Conservation (phyloP, 2,113 vertebrate genomes). For the Rhodinocichla rosea region DNA sequence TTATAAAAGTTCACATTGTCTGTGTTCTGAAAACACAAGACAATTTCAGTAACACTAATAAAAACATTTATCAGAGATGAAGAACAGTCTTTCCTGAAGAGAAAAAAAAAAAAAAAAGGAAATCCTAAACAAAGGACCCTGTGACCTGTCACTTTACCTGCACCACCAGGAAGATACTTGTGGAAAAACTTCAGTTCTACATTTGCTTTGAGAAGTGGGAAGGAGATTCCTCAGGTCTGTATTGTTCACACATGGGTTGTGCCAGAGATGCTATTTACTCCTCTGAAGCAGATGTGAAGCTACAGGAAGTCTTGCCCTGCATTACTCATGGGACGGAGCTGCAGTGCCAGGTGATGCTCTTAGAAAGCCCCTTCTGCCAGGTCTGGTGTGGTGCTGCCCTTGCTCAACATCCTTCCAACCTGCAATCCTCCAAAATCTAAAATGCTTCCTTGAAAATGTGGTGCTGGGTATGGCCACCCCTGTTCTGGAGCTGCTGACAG, state of each 20-base stretch:
- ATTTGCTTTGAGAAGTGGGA: background rate
- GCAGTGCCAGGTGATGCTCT: background rate
- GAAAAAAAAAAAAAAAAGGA: background rate
- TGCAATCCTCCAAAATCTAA: background rate
- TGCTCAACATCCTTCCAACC: background rate
- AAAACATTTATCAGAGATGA: background rate
- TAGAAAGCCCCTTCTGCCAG: background rate
- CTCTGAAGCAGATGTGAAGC: background rate
- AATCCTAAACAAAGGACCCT: background rate
- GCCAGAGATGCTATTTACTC: background rate
- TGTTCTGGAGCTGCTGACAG: background rate
- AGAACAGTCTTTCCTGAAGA: background rate
- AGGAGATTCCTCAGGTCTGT: background rate
- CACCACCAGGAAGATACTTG: background rate
- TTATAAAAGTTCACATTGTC: constrained; percentile 98
- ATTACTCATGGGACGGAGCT: background rate
- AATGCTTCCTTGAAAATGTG: background rate
- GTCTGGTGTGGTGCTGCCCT: background rate
- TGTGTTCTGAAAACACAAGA: constrained; percentile 81
- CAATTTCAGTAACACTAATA: background rate
- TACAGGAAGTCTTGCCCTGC: background rate
- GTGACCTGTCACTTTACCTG: background rate
- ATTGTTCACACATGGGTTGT: background rate
- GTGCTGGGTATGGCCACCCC: background rate
- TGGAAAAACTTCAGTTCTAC: background rate